Percentiles rank a stretch among this genome's conserved stretches.
phyloP scores from a whole-genome alignment of 2,113 vertebrate species.

The Oostethus manadensis region DNA sequence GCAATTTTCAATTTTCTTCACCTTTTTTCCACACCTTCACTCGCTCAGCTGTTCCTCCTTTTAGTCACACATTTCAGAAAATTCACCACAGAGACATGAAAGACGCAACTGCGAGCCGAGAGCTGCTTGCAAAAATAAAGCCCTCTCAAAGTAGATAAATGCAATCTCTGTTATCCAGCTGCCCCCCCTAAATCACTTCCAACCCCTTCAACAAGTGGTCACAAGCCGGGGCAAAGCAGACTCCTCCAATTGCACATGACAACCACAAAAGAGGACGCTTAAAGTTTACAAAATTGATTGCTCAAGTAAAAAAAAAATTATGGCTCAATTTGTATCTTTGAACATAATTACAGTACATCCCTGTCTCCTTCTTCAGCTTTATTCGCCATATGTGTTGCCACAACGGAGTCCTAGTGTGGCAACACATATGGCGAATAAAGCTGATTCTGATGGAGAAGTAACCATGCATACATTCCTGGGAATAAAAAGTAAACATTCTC shows the following conservation, averaged over 20 bases:
- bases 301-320: constrained; percentile 64
- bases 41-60: constrained; percentile 55
- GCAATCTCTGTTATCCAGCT: constrained; percentile 74
- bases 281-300: constrained; percentile 60
- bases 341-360: constrained; percentile 66
- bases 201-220: constrained; percentile 70
- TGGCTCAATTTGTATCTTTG: constrained; percentile 64
- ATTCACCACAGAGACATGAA: constrained; percentile 61
- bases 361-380: constrained; percentile 69
- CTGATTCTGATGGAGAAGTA: constrained; percentile 66
- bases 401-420: too few species aligned
- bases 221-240: constrained; percentile 59
- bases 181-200: constrained; percentile 73
- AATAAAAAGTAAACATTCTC: constrained; percentile 39
- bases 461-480: constrained; percentile 64
- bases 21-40: constrained; percentile 36
- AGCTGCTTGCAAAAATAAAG: constrained; percentile 63
- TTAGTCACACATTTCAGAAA: constrained; percentile 61
- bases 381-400: too few species aligned
- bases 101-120: constrained; percentile 67
- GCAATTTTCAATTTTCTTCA: constrained; percentile 49
- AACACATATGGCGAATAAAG: too few species aligned
- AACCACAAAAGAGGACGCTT: constrained; percentile 67
- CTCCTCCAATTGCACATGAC: constrained; percentile 63
- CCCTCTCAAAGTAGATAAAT: constrained; percentile 72